A percentile compares a stretch with the other conserved stretches of the same genome.
These are phyloP conservation scores for Ariolimax columbianus DNA, from an alignment of 2,888 invertebrate genomes.

Conservation along the genomic window DNA sequence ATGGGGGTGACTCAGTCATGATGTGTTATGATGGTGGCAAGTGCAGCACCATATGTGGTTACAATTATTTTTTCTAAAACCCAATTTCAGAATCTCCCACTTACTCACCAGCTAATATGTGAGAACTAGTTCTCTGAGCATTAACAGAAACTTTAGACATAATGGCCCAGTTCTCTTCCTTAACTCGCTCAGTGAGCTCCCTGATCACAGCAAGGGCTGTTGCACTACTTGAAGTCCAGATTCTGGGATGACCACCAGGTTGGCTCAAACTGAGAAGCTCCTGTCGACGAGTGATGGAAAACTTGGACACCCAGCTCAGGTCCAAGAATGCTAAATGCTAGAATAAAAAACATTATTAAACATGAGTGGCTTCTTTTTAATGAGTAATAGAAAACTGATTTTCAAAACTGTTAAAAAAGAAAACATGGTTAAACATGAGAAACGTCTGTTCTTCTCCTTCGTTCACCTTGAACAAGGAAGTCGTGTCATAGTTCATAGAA, in stretches of 20 bases:
- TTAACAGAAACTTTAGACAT: constrained; percentile 59
- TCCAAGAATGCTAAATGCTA: constrained; percentile 89
- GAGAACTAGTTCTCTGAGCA: background rate
- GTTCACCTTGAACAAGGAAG: too few species aligned
- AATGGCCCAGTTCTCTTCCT: constrained; percentile 69
- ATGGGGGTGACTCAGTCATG: too few species aligned
- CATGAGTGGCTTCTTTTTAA: too few species aligned
- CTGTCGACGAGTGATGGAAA: constrained; percentile 83
- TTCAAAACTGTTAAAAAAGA: too few species aligned
- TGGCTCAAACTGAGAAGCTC: constrained; percentile 82
- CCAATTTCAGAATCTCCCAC: background rate
- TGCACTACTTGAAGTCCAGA: constrained; percentile 87
- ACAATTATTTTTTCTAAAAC: background rate
- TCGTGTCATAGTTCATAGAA: too few species aligned
- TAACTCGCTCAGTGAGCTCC: constrained; percentile 81
- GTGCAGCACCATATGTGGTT: too few species aligned
- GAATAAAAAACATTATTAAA: background rate
- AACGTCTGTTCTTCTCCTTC: too few species aligned
- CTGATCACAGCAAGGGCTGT: constrained; percentile 84
- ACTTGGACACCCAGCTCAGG: constrained; percentile 84
- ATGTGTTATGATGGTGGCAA: too few species aligned
- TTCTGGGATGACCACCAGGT: constrained; percentile 87
- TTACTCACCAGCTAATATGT: background rate
- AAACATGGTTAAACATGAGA: too few species aligned
- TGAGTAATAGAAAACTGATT: too few species aligned